These are phyloP conservation scores for Tretioscincus oriximinensis DNA, from an alignment of 2,113 vertebrate genomes.

Conservation along the genomic window DNA sequence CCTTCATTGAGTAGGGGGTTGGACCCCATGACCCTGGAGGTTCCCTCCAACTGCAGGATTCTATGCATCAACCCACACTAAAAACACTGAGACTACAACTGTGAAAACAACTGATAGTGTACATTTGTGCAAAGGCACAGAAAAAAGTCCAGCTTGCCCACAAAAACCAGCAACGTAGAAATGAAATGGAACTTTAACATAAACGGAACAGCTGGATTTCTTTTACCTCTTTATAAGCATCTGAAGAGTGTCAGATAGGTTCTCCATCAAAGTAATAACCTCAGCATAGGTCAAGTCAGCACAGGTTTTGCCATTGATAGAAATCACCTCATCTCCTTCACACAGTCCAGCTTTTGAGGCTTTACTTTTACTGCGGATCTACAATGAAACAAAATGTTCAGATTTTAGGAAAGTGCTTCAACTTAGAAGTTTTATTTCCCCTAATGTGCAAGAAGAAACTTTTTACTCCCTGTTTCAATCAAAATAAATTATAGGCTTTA, in stretches of 20 bases:
- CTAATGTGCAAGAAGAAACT: neutral
- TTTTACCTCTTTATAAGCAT: constrained; percentile 91
- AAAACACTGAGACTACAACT: neutral
- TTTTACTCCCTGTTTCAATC: neutral
- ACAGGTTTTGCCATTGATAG: constrained; percentile 88
- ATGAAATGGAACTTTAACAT: neutral
- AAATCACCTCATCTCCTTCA: constrained; percentile 89
- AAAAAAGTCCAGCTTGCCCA: neutral
- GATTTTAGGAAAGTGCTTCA: neutral
- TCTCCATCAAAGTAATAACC: constrained; percentile 81
- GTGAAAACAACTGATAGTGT: neutral
- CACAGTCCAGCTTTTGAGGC: constrained; percentile 83
- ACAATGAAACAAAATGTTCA: constrained; percentile 30
- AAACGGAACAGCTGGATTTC: constrained; percentile 9
- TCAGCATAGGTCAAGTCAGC: constrained; percentile 83
- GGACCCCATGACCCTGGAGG: no score
- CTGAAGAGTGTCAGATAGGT: constrained; percentile 81
- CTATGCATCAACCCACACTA: neutral
- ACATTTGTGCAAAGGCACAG: neutral
- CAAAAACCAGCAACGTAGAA: neutral
- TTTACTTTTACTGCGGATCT: constrained; percentile 79
- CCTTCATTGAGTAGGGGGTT: no score
- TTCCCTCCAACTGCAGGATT: no score
- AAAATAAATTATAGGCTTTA: neutral
- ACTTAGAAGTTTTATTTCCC: neutral